A percentile compares a stretch with the other conserved stretches of the same genome.
These are phyloP conservation scores for Eudasyphora cyanicolor DNA, from an alignment of 2,888 invertebrate species.

Conservation along the genomic window DNA sequence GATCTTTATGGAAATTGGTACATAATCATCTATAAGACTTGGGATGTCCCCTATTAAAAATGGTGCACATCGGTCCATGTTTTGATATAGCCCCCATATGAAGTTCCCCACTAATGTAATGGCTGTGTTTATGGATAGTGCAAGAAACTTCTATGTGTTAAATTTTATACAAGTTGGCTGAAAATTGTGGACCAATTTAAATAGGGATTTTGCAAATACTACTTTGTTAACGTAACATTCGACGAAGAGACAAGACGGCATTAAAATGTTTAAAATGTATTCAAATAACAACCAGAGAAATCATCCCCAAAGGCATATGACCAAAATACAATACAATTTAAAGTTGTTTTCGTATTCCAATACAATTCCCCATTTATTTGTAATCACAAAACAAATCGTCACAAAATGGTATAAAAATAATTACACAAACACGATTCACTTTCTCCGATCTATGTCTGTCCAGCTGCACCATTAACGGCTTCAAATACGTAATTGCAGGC, in stretches of 20 bases:
- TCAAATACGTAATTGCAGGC: neutral
- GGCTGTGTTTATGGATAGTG: too few species aligned
- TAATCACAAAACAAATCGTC: constrained; percentile 50
- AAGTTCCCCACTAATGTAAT: too few species aligned
- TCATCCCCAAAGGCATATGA: constrained; percentile 7
- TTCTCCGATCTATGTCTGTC: constrained; percentile 20
- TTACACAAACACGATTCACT: constrained; percentile 67
- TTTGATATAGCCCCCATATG: too few species aligned
- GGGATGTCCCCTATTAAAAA: too few species aligned
- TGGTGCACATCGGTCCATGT: too few species aligned
- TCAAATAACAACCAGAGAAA: neutral
- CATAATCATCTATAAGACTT: too few species aligned
- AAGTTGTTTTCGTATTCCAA: neutral
- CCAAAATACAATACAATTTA: neutral
- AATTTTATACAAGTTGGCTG: too few species aligned
- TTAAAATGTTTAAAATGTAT: neutral
- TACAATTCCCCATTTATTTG: constrained; percentile 25
- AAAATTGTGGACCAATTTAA: too few species aligned
- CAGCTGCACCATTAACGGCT: neutral
- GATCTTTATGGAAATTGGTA: too few species aligned
- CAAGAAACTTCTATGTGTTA: too few species aligned
- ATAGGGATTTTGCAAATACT: neutral
- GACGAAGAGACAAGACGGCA: neutral
- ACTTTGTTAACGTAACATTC: too few species aligned
- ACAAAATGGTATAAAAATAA: constrained; percentile 71